Conservation (phyloP, 2,888 invertebrate genomes). For the Formica aserva region DNA sequence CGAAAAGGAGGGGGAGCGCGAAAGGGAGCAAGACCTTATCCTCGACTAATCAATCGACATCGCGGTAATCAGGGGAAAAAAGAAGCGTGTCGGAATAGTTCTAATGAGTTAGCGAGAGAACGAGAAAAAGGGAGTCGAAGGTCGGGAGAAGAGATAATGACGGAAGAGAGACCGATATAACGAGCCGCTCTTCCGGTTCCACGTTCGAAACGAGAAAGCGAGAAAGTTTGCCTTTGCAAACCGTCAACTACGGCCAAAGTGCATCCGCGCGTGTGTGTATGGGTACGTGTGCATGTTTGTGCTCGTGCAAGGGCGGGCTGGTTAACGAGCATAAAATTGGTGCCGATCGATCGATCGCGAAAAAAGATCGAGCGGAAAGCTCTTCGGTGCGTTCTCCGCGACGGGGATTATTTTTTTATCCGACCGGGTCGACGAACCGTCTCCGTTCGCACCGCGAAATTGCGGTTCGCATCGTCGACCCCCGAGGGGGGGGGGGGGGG, state of each 20-base stretch:
- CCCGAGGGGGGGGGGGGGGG: neutral
- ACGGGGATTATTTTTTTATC: conserved; percentile 21
- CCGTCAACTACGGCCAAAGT: neutral
- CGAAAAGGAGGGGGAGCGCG: conserved; percentile 12
- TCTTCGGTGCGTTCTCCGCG: conserved; percentile 26
- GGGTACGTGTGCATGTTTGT: neutral
- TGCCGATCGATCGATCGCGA: conserved; percentile 60
- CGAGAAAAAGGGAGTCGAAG: neutral
- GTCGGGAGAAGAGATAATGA: conserved; percentile 57
- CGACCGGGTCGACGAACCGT: conserved; percentile 62
- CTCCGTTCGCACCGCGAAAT: conserved; percentile 58
- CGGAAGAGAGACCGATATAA: conserved; percentile 65
- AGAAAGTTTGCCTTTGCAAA: conserved; percentile 48
- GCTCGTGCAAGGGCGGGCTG: conserved; percentile 21
- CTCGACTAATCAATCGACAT: conserved; percentile 72
- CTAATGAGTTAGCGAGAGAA: conserved; percentile 49
- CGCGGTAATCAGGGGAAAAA: conserved; percentile 63
- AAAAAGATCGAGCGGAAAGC: conserved; percentile 54
- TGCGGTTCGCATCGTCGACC: conserved; percentile 44
- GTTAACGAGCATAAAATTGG: conserved; percentile 66
- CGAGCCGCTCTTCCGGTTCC: conserved; percentile 58
- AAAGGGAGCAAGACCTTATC: conserved; percentile 66
- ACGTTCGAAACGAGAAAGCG: conserved; percentile 39
- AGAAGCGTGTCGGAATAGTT: conserved; percentile 61
- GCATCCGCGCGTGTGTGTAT: neutral